phyloP scores from a whole-genome alignment of 2,888 invertebrate species.

The Andrena fulva region DNA sequence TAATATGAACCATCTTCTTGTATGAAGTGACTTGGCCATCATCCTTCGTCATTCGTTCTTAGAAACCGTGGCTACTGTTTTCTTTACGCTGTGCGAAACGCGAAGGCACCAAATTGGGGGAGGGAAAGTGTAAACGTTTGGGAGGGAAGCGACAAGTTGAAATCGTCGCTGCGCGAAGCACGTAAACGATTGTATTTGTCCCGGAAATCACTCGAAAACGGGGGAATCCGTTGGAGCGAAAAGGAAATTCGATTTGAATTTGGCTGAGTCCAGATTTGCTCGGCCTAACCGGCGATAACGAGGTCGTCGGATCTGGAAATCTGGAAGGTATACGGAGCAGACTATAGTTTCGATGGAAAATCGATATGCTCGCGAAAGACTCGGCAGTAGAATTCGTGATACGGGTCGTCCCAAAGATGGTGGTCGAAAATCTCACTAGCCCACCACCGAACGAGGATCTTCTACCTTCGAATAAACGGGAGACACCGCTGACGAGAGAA shows the following conservation, averaged over 20 bases:
- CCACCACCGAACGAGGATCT: neutral
- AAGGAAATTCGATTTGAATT: constrained; percentile 59
- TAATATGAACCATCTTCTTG: too few relatives aligned
- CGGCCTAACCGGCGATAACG: constrained; percentile 58
- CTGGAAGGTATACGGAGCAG: constrained; percentile 44
- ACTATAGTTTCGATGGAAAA: constrained; percentile 51
- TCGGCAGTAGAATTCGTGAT: constrained; percentile 19
- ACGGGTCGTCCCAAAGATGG: constrained; percentile 25
- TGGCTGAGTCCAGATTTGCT: constrained; percentile 52
- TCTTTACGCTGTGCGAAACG: too few relatives aligned
- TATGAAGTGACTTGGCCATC: too few relatives aligned
- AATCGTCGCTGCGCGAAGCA: constrained; percentile 15
- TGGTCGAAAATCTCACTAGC: constrained; percentile 8
- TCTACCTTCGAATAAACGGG: neutral
- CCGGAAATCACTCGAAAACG: constrained; percentile 47
- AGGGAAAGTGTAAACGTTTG: constrained; percentile 13
- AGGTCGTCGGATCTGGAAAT: constrained; percentile 54
- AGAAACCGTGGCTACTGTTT: too few relatives aligned
- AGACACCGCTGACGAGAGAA: too few relatives aligned
- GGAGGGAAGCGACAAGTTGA: neutral
- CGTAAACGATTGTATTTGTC: constrained; percentile 47
- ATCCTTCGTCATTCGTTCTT: too few relatives aligned
- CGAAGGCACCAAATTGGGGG: neutral
- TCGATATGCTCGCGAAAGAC: constrained; percentile 51
- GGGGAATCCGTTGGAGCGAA: constrained; percentile 22